These are phyloP conservation scores for Amblyraja radiata DNA, from an alignment of 2,797 vertebrate genomes.

Conservation along the genomic window DNA sequence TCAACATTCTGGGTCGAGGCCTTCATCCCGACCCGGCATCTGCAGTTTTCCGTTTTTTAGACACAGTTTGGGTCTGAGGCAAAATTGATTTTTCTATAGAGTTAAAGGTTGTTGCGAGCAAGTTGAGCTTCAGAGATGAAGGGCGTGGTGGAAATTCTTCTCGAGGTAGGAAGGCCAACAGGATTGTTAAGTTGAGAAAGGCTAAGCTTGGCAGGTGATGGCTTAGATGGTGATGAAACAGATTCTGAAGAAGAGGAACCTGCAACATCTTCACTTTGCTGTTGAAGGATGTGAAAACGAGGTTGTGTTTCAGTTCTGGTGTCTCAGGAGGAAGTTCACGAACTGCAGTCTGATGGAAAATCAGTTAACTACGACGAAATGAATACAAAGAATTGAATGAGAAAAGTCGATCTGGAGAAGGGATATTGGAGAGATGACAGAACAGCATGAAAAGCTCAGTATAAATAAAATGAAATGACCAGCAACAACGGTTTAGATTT, in stretches of 20 bases:
- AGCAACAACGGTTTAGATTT: neutral
- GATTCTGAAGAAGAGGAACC: neutral
- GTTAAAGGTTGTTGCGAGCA: neutral
- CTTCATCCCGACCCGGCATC: too few relatives aligned
- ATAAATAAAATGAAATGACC: neutral
- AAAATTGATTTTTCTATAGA: neutral
- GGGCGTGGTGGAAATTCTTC: neutral
- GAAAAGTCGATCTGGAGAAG: neutral
- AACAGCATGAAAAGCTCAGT: neutral
- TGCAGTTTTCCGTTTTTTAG: too few relatives aligned
- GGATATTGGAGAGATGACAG: neutral
- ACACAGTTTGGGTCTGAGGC: too few relatives aligned
- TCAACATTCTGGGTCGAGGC: too few relatives aligned
- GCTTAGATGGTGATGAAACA: neutral
- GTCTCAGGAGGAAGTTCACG: neutral
- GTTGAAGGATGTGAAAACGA: neutral
- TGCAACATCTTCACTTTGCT: neutral
- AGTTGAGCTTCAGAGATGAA: neutral
- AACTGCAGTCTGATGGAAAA: neutral
- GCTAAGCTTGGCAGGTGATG: neutral
- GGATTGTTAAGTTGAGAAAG: neutral
- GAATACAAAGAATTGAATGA: neutral
- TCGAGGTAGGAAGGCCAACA: neutral
- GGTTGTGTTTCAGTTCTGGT: neutral
- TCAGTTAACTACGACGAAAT: neutral